Evolutionary conservation across 2,888 invertebrate genomes (phyloP).

Genomic region (Resseliella maxima): DNA sequence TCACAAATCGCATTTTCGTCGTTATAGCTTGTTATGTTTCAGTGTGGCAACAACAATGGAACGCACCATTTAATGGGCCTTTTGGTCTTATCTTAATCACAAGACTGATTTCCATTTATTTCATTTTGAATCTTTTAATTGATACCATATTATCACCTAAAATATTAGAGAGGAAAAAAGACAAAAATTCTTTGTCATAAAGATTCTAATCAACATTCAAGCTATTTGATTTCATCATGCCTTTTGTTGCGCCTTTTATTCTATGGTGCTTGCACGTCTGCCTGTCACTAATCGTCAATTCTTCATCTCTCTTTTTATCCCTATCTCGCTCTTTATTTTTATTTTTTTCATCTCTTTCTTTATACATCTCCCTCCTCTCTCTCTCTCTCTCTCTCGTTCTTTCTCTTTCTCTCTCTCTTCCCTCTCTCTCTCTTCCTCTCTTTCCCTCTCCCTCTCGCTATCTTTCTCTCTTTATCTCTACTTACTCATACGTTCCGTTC

Average conservation of each 20-base stretch:
- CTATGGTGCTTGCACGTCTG: background rate
- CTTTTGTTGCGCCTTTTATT: background rate
- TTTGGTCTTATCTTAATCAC: background rate
- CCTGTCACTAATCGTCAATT: background rate
- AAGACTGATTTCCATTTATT: background rate
- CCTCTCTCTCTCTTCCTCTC: too few species aligned
- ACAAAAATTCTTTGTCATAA: background rate
- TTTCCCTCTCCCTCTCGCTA: too few species aligned
- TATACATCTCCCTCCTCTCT: too few species aligned
- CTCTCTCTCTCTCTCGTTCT: too few species aligned
- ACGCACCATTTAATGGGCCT: background rate
- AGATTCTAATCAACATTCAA: slow-evolving; percentile 21
- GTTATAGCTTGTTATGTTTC: background rate
- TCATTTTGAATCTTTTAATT: background rate
- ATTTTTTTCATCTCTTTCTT: too few species aligned
- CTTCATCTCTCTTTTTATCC: too few species aligned
- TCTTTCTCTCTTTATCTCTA: too few species aligned
- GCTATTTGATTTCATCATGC: background rate
- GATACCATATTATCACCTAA: slow-evolving; percentile 34
- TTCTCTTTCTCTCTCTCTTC: too few species aligned
- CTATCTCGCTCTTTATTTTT: too few species aligned
- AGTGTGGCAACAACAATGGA: background rate
- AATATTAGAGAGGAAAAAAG: background rate
- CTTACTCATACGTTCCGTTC: background rate
- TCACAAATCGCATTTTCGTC: background rate